Evolutionary conservation across 1,140 invertebrate genomes (phyloP).

Genomic region (Calephelis nemesis): DNA sequence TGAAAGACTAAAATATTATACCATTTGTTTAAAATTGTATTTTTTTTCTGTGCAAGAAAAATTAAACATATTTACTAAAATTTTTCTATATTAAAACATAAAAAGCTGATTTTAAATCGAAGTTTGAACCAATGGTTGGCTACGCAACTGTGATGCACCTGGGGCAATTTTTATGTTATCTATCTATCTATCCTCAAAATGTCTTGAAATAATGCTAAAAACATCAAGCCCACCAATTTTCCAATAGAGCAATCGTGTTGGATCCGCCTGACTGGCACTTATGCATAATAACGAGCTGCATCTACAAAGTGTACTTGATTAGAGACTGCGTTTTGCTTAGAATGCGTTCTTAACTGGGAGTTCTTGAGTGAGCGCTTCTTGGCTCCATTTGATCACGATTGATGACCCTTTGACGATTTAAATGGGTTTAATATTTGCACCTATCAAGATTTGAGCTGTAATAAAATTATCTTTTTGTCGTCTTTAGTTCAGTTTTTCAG

Average conservation of each 20-base stretch:
- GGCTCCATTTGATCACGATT: neutral
- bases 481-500: no score
- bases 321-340: constrained; percentile 14
- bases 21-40: no score
- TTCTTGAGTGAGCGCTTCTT: constrained; percentile 17
- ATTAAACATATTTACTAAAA: no score
- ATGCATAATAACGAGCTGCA: constrained; percentile 13
- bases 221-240: constrained; percentile 2
- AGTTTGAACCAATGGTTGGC: no score
- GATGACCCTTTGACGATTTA: constrained; percentile 15
- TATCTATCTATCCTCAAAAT: no score
- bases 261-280: neutral
- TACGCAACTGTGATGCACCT: no score
- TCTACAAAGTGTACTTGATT: constrained; percentile 3
- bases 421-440: neutral
- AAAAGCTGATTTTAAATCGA: no score
- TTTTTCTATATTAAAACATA: no score
- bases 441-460: neutral
- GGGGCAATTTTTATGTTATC: no score
- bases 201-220: neutral
- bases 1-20: no score
- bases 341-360: neutral
- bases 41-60: no score
- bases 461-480: no score
- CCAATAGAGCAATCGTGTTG: constrained; percentile 11